Conservation (phyloP, 2,888 invertebrate species). For the Agonopterix subpropinquella region DNA sequence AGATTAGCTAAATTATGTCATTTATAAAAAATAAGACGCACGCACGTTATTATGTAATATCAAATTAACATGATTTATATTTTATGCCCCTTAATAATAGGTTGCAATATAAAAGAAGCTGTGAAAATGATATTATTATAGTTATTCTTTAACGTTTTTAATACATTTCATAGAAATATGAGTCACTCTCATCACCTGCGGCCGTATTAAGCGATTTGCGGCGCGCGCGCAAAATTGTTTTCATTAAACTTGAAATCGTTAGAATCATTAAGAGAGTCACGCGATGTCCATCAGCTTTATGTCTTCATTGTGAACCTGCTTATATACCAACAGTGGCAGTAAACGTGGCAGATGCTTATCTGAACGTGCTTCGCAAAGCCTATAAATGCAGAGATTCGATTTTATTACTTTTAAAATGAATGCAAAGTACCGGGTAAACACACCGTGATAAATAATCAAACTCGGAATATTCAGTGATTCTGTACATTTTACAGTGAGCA, state of each 20-base stretch:
- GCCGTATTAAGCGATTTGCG: slow-evolving; percentile 18
- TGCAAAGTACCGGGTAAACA: no score
- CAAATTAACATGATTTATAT: not conserved
- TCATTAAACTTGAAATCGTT: slow-evolving; percentile 40
- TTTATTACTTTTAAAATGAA: no score
- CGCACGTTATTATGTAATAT: no score
- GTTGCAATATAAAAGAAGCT: not conserved
- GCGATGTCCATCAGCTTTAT: slow-evolving; percentile 22
- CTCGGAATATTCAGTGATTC: no score
- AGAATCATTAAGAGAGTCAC: slow-evolving; percentile 17
- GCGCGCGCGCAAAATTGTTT: slow-evolving; percentile 27
- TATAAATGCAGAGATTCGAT: no score
- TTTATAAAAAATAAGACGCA: no score
- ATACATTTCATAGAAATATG: slow-evolving; percentile 3
- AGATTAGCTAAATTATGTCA: no score
- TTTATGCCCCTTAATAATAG: not conserved
- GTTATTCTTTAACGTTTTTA: not conserved
- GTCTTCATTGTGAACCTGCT: slow-evolving; percentile 16
- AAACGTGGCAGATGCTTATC: no score
- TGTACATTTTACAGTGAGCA: no score
- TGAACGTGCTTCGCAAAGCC: no score
- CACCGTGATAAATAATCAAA: no score
- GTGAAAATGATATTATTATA: not conserved
- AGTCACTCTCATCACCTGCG: slow-evolving; percentile 18
- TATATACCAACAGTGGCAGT: not conserved